Evolutionary conservation across 2,888 invertebrate genomes (phyloP), one percentile per base, ranked within the genome.

Genomic region (Rhagium mordax): DNA sequence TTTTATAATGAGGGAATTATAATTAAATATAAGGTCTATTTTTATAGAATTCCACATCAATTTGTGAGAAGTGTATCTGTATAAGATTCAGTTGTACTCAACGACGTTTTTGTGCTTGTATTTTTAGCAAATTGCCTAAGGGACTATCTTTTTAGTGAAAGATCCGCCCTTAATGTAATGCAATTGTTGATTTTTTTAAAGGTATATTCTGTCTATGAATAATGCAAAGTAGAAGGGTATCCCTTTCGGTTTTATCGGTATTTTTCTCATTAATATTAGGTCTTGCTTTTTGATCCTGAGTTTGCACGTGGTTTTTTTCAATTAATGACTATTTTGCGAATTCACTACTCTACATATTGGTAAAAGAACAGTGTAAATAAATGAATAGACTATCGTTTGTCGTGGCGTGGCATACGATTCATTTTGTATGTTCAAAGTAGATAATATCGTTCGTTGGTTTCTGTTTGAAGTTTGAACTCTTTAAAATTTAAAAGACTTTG

Each of bases 401-500:
- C 41, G n/a, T 41, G 3, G 1, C 10, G n/a, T 41, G n/a, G 41
- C 41, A 13, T 41, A 13, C 13, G 3, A 41, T 41, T 41, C 3
- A n/a, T 4, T 41, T 41, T 41, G 10, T n/a, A 24, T n/a, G 13
- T n/a, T n/a, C 10, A 33, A 41, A 41, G 3, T n/a, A 2, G 41
- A 24, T 6, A 24, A 41, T n/a, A 41, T 41, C 3, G n/a, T 41
- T 13, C 5, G 24, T 24, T 24, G 3, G 3, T 24, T 24, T 24
- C 6, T 24, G 24, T 24, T 24, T 48, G 13, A 41, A 47, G 18
- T 18, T 61, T 24, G 47, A 62, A 41, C n/a, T 21, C 48, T 48
- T 18, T 15, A n/a, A n/a, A n/a, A n/a, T 48, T 48, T 21, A 49
- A 27, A 64, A 64, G 51, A 64, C 64, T 62, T n/a, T 60, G 27